Conservation (phyloP, 1,140 invertebrate genomes). For the Drosophila pruinosa region DNA sequence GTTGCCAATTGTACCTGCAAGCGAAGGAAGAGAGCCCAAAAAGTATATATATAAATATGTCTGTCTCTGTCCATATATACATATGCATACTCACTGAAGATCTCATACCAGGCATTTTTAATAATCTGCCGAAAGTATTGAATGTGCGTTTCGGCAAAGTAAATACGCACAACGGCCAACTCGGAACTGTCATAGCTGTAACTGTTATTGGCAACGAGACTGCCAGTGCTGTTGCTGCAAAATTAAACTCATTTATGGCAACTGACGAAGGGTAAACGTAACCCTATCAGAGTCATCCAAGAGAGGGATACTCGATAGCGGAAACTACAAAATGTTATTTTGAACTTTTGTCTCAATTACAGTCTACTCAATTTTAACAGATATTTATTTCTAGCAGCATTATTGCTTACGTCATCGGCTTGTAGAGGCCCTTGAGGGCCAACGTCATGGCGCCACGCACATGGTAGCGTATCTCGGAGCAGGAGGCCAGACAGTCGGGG, state of each 20-base stretch:
- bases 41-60: slow-evolving; percentile 2
- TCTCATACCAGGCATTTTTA: slow-evolving; percentile 74
- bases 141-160: slow-evolving; percentile 79
- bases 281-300: background rate
- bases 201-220: slow-evolving; percentile 20
- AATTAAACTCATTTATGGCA: slow-evolving; percentile 60
- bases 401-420: slow-evolving; percentile 42
- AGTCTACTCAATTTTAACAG: background rate
- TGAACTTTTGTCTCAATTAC: background rate
- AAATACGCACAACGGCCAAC: slow-evolving; percentile 68
- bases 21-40: slow-evolving; percentile 1
- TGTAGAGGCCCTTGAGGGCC: slow-evolving; percentile 30
- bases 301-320: background rate
- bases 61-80: slow-evolving; percentile 11
- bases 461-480: slow-evolving; percentile 60
- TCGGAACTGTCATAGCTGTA: slow-evolving; percentile 32
- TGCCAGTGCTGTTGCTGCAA: slow-evolving; percentile 55
- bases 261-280: slow-evolving; percentile 25
- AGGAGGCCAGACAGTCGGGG: slow-evolving; percentile 71
- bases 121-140: slow-evolving; percentile 79
- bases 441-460: slow-evolving; percentile 62
- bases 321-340: background rate
- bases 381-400: too few relatives aligned
- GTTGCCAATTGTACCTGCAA: slow-evolving; percentile 77
- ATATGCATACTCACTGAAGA: slow-evolving; percentile 63